These are phyloP conservation scores for Phodopus roborovskii DNA, from an alignment of 2,113 vertebrate genomes.

Conservation along the genomic window DNA sequence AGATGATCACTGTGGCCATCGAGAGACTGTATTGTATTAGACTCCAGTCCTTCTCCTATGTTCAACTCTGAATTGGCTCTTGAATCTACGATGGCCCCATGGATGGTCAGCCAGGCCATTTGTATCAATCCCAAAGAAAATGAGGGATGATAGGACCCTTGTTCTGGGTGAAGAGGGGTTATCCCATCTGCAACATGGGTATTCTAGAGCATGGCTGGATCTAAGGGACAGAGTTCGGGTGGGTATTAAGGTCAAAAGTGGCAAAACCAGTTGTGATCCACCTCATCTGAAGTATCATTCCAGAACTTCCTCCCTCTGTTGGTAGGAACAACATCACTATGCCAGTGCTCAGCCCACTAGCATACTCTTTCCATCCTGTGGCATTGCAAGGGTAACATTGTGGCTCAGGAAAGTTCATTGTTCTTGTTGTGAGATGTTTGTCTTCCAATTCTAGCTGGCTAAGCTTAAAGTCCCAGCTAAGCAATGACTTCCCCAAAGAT, in stretches of 20 bases:
- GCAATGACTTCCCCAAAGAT: not conserved
- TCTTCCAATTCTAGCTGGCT: rapidly evolving
- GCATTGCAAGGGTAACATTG: too few species aligned
- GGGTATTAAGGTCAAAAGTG: not conserved
- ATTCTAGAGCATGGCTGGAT: not conserved
- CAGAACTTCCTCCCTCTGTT: not conserved
- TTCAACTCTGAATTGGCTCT: not conserved
- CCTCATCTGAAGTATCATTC: not conserved
- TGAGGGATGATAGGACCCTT: not conserved
- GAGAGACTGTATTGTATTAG: not conserved
- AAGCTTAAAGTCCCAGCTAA: not conserved
- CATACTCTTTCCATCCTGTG: not conserved
- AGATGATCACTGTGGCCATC: not conserved
- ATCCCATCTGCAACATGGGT: not conserved
- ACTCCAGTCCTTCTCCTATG: not conserved
- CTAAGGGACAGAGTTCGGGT: not conserved
- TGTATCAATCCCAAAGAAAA: not conserved
- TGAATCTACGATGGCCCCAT: not conserved
- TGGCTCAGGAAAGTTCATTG: too few species aligned
- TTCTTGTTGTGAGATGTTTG: not conserved
- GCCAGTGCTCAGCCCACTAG: not conserved
- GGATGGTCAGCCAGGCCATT: not conserved
- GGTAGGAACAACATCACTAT: not conserved
- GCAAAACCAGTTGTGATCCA: not conserved
- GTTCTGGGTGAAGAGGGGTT: not conserved